Percentiles rank a stretch among this genome's conserved stretches.
Evolutionary conservation across 1,140 invertebrate genomes (phyloP).

Genomic region (Drosophila murphyi): DNA sequence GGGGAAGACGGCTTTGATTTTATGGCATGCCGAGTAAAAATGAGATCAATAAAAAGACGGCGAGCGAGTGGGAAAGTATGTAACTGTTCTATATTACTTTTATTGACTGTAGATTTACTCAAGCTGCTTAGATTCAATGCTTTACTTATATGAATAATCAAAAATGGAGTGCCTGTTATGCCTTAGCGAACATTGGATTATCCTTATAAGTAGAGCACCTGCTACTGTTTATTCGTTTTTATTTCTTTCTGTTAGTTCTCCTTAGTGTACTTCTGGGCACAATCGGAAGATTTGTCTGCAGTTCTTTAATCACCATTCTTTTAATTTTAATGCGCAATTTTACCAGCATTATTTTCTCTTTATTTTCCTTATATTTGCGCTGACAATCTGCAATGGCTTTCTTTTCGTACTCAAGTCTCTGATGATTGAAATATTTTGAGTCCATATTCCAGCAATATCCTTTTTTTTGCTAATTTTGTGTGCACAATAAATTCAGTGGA

Average conservation of each 20-base stretch:
- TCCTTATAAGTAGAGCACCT: not conserved
- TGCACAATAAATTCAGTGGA: constrained; percentile 25
- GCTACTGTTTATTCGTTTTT: not conserved
- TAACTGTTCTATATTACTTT: constrained; percentile 19
- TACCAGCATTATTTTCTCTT: constrained; percentile 1
- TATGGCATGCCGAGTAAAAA: constrained; percentile 46
- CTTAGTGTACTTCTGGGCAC: no score
- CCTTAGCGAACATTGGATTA: not conserved
- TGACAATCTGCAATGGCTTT: constrained; percentile 15
- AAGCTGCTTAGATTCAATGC: constrained; percentile 3
- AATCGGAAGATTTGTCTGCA: not conserved
- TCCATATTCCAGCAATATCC: constrained; percentile 42
- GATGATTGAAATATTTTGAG: not conserved
- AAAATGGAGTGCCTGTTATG: not conserved
- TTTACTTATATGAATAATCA: not conserved
- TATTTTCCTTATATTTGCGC: not conserved
- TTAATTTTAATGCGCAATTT: constrained; percentile 32
- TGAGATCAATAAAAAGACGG: constrained; percentile 26
- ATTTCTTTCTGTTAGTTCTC: not conserved
- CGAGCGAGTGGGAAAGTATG: not conserved
- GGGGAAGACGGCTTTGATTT: constrained; percentile 64
- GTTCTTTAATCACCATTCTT: constrained; percentile 30
- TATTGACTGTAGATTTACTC: constrained; percentile 30
- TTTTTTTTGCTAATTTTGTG: constrained; percentile 19
- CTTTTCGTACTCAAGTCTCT: not conserved